Base-by-base conservation (phyloP, 2,888 invertebrate genomes). In the Scelioninae gen. 1 region DNA sequence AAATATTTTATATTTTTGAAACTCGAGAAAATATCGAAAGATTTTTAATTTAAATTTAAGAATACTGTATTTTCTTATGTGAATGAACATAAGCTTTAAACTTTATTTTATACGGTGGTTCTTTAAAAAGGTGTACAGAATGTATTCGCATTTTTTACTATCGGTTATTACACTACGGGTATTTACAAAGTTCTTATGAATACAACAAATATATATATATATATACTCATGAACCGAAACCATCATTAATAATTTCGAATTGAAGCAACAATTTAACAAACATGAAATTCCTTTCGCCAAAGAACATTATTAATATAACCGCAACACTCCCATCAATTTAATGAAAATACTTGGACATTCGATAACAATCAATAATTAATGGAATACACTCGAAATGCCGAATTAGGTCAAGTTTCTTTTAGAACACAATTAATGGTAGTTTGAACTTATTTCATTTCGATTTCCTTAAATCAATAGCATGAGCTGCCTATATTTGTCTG, bases 391-490 rank as follows among this genome's bases (percentile, higher is more conserved):
- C n/a, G 8, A 49, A 13, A 10, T 10, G 0, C 9, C 4, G 34
- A 79, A 79, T 60, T 79, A 16, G 72, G 72, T 72, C 79, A 78
- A 78, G 53, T 51, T 66, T 45, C 79, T 60, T 71, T 51, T 47
- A 60, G 29, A 72, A 65, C 15, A 40, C 13, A 40, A 65, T 23
- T 72, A 45, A 66, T 47, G 32, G 38, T 62, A 62, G 68, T 60
- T 68, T 32, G 32, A 58, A 74, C 65, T 68, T 16, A 80, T 65
- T 80, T 80, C 45, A 62, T 66, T 79, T 66, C 40, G 43, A 65
- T 65, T 58, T 49, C 43, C n/a, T 32, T 51, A 31, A 60, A 78
- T 78, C 71, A 65, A 71, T 63, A 78, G n/a, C n/a, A 62, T 58
- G 55, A 51, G 40, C 45, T 69, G 38, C 71, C 58, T 58, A 58